Percentiles rank a stretch among this genome's conserved stretches.
Conservation (phyloP, 2,888 invertebrate genomes). For the Habrosyne pyritoides region DNA sequence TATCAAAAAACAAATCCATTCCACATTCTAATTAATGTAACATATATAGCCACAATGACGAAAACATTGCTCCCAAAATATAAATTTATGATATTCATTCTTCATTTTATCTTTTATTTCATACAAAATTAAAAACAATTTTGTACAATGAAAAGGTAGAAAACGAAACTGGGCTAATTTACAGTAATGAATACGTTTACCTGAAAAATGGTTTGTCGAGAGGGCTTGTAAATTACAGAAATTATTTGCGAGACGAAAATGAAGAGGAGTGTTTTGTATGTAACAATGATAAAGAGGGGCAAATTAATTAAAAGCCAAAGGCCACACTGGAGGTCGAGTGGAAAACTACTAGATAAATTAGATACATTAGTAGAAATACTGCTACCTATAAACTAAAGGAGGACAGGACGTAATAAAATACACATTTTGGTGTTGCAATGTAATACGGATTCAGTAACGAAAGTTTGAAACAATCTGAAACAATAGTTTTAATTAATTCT, state of each 20-base stretch:
- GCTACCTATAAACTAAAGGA: slow-evolving; percentile 18
- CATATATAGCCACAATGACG: background rate
- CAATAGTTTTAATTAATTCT: slow-evolving; percentile 47
- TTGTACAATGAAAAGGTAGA: background rate
- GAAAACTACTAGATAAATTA: slow-evolving; percentile 48
- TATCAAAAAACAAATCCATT: no score
- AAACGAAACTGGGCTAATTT: background rate
- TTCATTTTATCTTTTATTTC: no score
- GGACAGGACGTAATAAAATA: background rate
- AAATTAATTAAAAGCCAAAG: slow-evolving; percentile 42
- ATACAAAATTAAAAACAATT: background rate
- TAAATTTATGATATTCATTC: no score
- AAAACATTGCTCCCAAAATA: no score
- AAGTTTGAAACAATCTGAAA: slow-evolving; percentile 22
- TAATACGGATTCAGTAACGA: background rate
- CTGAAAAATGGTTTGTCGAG: background rate
- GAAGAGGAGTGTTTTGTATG: slow-evolving; percentile 23
- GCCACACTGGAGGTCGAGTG: slow-evolving; percentile 32
- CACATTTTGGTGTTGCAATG: background rate
- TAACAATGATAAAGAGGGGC: slow-evolving; percentile 29
- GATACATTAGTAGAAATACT: slow-evolving; percentile 36
- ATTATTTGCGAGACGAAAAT: slow-evolving; percentile 1
- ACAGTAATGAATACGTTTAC: slow-evolving; percentile 4
- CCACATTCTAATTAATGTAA: no score
- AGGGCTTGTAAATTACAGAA: background rate